Conservation (phyloP, 2,888 invertebrate genomes). For the Adineta ricciae region DNA sequence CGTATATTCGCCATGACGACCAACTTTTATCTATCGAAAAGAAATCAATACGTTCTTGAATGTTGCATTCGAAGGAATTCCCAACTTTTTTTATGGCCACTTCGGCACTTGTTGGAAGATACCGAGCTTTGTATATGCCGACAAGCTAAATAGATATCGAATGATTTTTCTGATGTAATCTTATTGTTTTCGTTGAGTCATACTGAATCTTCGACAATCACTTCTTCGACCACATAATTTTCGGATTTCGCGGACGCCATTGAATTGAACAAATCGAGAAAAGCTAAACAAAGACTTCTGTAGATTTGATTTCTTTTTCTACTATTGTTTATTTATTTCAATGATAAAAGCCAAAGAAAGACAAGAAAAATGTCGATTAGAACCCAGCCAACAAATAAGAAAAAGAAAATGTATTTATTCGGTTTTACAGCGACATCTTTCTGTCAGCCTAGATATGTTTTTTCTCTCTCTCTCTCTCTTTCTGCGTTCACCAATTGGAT, state of each 20-base stretch:
- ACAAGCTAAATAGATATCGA: neutral
- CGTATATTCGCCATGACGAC: neutral
- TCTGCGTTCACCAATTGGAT: neutral
- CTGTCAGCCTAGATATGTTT: neutral
- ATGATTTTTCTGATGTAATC: neutral
- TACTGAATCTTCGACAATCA: constrained; percentile 16
- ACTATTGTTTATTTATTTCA: neutral
- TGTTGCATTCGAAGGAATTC: neutral
- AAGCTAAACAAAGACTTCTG: neutral
- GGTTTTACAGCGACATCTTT: neutral
- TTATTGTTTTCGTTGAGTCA: neutral
- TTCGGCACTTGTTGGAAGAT: neutral
- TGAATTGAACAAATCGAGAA: neutral
- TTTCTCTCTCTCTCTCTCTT: neutral
- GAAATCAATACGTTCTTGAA: neutral
- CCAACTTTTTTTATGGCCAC: neutral
- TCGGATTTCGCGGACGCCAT: neutral
- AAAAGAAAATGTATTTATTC: neutral
- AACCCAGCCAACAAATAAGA: neutral
- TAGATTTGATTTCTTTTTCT: neutral
- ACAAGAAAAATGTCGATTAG: neutral
- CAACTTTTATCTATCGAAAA: neutral
- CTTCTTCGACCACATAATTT: constrained; percentile 3
- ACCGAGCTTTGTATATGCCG: neutral
- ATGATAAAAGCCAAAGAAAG: neutral